Conservation (phyloP, 1,140 invertebrate species). For the Macrostomum lignano region DNA sequence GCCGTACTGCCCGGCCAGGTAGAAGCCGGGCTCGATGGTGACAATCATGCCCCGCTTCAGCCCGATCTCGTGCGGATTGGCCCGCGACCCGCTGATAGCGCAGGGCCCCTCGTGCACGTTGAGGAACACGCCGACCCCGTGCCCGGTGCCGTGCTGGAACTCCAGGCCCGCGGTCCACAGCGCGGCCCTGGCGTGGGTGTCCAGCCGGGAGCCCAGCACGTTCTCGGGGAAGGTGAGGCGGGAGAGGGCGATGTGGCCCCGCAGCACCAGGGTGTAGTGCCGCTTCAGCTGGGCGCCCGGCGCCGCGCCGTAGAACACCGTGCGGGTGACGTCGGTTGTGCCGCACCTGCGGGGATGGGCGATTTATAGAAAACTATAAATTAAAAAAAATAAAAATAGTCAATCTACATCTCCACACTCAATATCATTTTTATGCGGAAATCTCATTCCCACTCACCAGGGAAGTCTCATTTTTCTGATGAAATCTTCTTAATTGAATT, state of each 20-base stretch:
- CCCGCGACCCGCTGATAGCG: neutral
- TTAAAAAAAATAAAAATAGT: too few species aligned
- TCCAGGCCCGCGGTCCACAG: conserved; percentile 79
- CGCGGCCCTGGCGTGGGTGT: conserved; percentile 49
- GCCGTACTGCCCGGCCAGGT: conserved; percentile 53
- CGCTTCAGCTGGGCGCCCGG: conserved; percentile 46
- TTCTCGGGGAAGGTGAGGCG: conserved; percentile 44
- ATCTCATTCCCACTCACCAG: too few species aligned
- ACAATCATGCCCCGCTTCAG: conserved; percentile 61
- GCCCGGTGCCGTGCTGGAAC: conserved; percentile 81
- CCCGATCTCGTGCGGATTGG: conserved; percentile 33
- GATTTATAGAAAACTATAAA: too few species aligned
- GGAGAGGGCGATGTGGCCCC: conserved; percentile 54
- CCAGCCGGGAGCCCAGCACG: conserved; percentile 48
- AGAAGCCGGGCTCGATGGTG: conserved; percentile 37
- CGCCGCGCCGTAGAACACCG: conserved; percentile 55
- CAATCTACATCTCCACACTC: too few species aligned
- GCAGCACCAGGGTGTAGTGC: conserved; percentile 67
- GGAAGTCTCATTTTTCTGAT: too few species aligned
- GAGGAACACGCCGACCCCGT: conserved; percentile 73
- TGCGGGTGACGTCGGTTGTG: conserved; percentile 76
- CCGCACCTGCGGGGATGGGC: too few species aligned
- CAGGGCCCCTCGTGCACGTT: conserved; percentile 66
- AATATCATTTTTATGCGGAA: too few species aligned
- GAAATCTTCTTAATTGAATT: too few species aligned